These are phyloP conservation scores for Zygogramma bicolorata DNA, from an alignment of 2,888 invertebrate species.

Conservation along the genomic window DNA sequence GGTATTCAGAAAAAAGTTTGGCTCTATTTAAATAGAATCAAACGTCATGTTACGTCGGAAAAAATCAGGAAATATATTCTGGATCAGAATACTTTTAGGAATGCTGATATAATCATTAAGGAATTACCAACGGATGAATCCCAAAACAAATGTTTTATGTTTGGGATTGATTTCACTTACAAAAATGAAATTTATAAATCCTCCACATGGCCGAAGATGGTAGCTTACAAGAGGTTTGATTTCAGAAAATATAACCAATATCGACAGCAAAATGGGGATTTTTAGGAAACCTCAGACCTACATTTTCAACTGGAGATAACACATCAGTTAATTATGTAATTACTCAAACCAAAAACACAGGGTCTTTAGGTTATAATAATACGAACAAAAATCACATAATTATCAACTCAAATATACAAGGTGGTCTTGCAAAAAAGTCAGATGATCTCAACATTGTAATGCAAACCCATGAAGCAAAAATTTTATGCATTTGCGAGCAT, in stretches of 20 bases:
- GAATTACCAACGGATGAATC: too few species aligned
- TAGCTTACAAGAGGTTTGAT: conserved; percentile 22
- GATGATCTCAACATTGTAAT: too few species aligned
- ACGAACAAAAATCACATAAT: too few species aligned
- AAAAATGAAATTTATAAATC: conserved; percentile 12
- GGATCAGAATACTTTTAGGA: conserved; percentile 9
- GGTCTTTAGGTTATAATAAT: too few species aligned
- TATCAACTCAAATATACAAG: too few species aligned
- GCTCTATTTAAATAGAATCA: conserved; percentile 1
- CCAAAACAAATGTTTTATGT: too few species aligned
- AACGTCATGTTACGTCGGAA: conserved; percentile 14
- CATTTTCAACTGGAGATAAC: not conserved
- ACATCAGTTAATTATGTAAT: not conserved
- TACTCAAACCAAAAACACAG: conserved; percentile 14
- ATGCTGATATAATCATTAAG: conserved; percentile 14
- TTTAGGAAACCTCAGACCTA: conserved; percentile 8
- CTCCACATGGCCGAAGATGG: conserved; percentile 15
- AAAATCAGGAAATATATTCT: conserved; percentile 11
- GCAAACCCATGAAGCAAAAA: too few species aligned
- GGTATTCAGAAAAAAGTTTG: not conserved
- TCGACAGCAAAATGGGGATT: not conserved
- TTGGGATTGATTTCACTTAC: too few species aligned
- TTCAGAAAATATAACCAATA: conserved; percentile 22
- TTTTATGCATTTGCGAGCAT: too few species aligned
- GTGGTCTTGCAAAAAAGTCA: too few species aligned